Base-by-base conservation (phyloP, 2,888 invertebrate genomes). In the Enchytraeus crypticus region DNA sequence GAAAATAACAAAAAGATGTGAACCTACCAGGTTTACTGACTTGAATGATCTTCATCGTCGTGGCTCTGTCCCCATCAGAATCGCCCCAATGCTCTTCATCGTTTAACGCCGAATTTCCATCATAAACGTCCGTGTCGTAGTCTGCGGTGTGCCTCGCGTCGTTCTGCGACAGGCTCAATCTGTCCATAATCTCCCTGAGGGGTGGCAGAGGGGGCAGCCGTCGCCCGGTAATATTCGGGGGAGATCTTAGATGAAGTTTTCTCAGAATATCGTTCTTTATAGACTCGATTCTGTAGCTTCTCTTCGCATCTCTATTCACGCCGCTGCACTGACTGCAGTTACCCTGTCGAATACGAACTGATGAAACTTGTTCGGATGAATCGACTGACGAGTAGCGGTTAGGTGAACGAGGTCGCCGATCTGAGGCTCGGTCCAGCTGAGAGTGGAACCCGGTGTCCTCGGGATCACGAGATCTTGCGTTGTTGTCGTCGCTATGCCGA, bases 261-360 rank as follows among this genome's bases (percentile, higher is more conserved):
- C 61, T 53, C 34, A 61, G 45, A 11, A 61, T 51, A 33, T 61
- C 61, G 46, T 49, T 46, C 61, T 61, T 61, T 38, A 61, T 61
- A 18, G 51, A 53, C 46, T 61, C 61, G 33, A 61, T 38, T 2
- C 61, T 32, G 23, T 51, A 51, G 21, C 30, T 43, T 8, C 55
- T 33, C 18, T 47, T 30, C 18, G 53, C 23, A 4, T 59, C 59
- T 18, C 47, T 29, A 11, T 56, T 29, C 27, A 29, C 56, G 32
- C 60, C 54, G 21, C 33, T 54, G 54, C 54, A 54, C 23, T 33
- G n/a, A 2, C 33, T 54, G 45, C 47, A 57, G 46, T 57, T 46
- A n/a, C n/a, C n/a, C n/a, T n/a, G n/a, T n/a, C n/a, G n/a, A n/a
- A n/a, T n/a, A n/a, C n/a, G n/a, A n/a, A n/a, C n/a, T n/a, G n/a